A percentile compares a stretch with the other conserved stretches of the same genome.
Evolutionary conservation across 2,888 invertebrate genomes (phyloP).

Genomic region (Agelastica alni): DNA sequence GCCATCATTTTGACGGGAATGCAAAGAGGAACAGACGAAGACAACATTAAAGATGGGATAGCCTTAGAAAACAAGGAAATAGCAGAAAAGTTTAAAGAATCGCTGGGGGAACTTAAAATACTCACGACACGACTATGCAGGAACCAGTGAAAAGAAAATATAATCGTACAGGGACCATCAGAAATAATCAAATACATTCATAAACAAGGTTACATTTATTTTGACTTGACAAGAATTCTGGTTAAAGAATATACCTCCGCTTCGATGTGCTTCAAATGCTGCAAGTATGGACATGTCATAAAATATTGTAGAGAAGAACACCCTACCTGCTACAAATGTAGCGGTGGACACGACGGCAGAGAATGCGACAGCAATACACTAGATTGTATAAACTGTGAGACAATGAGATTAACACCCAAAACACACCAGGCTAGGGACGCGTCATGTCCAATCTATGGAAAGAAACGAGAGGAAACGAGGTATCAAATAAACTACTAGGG

Average conservation of each 20-base stretch:
- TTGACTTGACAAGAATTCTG: background rate
- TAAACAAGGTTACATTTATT: background rate
- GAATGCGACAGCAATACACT: background rate
- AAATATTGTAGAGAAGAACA: background rate
- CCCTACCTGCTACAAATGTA: slow-evolving; percentile 3
- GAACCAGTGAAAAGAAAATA: background rate
- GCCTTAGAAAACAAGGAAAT: too few species aligned
- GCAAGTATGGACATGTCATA: background rate
- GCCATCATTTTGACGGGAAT: too few species aligned
- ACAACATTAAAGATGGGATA: too few species aligned
- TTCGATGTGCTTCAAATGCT: background rate
- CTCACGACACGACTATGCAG: slow-evolving; percentile 27
- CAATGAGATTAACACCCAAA: background rate
- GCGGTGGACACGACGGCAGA: background rate
- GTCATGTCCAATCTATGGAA: background rate
- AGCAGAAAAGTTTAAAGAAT: slow-evolving; percentile 1
- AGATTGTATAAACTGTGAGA: slow-evolving; percentile 5
- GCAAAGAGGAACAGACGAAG: too few species aligned
- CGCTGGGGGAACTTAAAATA: background rate
- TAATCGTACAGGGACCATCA: background rate
- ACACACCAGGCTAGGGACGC: background rate
- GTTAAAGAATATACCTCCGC: background rate
- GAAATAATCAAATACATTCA: background rate
- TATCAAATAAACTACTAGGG: background rate
- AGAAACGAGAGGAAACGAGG: background rate